Base-by-base conservation (phyloP, 1,140 invertebrate genomes). In the Ruditapes philippinarum region DNA sequence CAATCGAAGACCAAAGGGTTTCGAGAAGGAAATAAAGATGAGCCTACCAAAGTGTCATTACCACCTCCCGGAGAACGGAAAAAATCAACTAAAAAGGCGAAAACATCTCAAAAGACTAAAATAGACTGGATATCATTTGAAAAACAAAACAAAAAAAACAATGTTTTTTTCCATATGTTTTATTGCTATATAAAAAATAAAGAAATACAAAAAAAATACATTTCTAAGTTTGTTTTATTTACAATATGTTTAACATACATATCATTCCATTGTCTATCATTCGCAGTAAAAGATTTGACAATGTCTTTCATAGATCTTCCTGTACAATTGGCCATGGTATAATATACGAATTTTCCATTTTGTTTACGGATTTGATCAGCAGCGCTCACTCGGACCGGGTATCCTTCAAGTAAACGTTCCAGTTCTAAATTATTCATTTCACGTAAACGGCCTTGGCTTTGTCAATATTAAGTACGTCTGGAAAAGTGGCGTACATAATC, bases 401-500 rank as follows among this genome's bases (percentile, higher is more conserved):
- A 28, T 28, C 57, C 4, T 28, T 9, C 25, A 5, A 62, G 25
- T 28, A 62, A 62, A 28, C 57, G 25, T 62, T 62, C 25, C 22
- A 62, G 57, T n/a, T 62, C 57, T 62, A 62, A 62, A 28, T 62
- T 62, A 28, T 62, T 62, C 25, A 62, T 62, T 62, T 62, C n/a
- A 62, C 1, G 14, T 62, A 62, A 4, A 62, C 57, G 7, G 2
- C 57, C 28, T 36, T 73, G 68, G 68, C 19, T 38, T 17, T 14
- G 40, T 73, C 33, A 38, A 73, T 73, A 31, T 45, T 36, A 11
- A 73, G 68, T 5, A 73, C 36, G 9, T 73, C 68, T 38, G 36
- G 68, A 25, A 73, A 73, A 3, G 7, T 73, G 19, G 68, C 68
- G 28, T 76, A 76, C 40, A 76, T 76, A 49, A 76, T 45, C 45